A percentile compares a stretch with the other conserved stretches of the same genome.
phyloP scores from a whole-genome alignment of 2,113 vertebrate genomes.

The Sitta europaea region DNA sequence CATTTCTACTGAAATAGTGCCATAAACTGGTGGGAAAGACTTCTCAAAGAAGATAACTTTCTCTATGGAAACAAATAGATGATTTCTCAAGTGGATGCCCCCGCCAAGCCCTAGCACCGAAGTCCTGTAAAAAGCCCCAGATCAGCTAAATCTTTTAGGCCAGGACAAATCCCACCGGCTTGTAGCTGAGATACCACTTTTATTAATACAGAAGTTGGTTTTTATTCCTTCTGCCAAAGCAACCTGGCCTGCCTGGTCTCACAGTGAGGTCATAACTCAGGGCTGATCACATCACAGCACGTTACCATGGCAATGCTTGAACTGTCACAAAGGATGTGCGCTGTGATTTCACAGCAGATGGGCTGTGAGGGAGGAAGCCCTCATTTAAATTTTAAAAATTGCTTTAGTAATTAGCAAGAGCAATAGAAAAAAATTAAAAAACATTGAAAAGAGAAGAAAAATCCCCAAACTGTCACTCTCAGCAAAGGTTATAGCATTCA shows the following conservation, averaged over 20 bases:
- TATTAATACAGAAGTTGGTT: background rate
- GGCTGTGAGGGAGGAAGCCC: constrained; percentile 65
- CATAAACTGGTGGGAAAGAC: background rate
- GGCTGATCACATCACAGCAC: constrained; percentile 59
- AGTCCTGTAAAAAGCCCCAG: background rate
- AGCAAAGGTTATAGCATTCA: background rate
- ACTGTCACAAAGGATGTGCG: constrained; percentile 58
- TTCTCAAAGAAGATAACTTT: background rate
- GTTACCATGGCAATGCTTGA: constrained; percentile 51
- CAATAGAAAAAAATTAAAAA: background rate
- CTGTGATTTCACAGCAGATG: constrained; percentile 67
- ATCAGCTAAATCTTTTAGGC: too few species aligned
- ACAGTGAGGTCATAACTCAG: constrained; percentile 60
- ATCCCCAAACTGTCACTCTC: background rate
- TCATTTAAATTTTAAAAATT: constrained; percentile 67
- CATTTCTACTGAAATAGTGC: background rate
- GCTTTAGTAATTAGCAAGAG: constrained; percentile 64
- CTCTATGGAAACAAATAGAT: background rate
- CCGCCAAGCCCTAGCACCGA: background rate
- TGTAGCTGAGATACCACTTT: background rate
- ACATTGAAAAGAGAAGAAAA: constrained; percentile 27
- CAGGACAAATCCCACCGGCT: background rate
- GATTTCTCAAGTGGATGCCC: background rate
- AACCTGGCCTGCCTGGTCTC: background rate
- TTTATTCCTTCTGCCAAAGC: constrained; percentile 28